phyloP scores from a whole-genome alignment of 1,140 invertebrate genomes.

The Augochlora pura region DNA sequence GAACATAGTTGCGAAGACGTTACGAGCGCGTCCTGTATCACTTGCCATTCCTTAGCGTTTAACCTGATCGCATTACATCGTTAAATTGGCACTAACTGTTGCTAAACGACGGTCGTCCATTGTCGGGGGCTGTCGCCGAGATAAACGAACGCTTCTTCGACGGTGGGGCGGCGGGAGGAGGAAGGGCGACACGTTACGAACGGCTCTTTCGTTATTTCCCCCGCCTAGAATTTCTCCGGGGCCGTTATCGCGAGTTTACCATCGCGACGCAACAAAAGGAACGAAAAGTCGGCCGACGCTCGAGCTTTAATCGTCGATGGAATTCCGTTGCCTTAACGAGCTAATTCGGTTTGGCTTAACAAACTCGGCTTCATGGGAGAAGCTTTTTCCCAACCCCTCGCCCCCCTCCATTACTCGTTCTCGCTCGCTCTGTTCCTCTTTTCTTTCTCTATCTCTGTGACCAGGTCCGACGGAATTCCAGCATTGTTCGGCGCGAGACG shows the following conservation, averaged over 20 bases:
- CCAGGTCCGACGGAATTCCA: neutral
- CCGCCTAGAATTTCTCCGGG: too few species aligned
- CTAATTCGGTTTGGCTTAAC: constrained; percentile 60
- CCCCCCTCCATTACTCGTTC: neutral
- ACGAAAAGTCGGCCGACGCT: neutral
- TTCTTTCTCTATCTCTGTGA: neutral
- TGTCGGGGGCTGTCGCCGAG: constrained; percentile 10
- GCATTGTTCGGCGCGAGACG: constrained; percentile 9
- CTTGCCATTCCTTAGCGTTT: constrained; percentile 10
- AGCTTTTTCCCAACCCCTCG: constrained; percentile 11
- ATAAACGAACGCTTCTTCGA: constrained; percentile 52
- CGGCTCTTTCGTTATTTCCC: too few species aligned
- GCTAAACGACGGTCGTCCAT: constrained; percentile 38
- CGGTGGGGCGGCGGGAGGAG: neutral
- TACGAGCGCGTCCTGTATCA: constrained; percentile 22
- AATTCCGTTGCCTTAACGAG: constrained; percentile 47
- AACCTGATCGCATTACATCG: constrained; percentile 4
- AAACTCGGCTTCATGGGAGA: constrained; percentile 50
- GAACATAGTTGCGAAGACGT: neutral
- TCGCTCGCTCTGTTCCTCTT: too few species aligned
- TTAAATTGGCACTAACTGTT: constrained; percentile 43
- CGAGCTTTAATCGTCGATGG: constrained; percentile 46
- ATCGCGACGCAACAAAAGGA: constrained; percentile 26
- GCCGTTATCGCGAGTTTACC: constrained; percentile 26
- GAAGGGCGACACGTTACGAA: too few species aligned